Evolutionary conservation across 2,888 invertebrate genomes (phyloP).

Genomic region (Lithosia quadra): DNA sequence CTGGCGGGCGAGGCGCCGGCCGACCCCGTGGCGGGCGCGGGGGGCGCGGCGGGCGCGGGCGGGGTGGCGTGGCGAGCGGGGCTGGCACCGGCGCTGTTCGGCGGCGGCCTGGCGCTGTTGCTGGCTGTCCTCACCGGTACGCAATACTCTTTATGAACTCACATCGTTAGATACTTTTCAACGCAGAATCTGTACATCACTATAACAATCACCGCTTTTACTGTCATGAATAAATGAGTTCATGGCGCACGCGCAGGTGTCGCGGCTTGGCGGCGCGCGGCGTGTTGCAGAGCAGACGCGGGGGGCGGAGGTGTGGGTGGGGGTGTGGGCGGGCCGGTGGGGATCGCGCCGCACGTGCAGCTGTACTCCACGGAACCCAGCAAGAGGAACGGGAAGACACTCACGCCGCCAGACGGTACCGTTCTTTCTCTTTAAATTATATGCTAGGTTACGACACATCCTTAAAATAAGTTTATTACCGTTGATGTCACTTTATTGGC

Average conservation of each 20-base stretch:
- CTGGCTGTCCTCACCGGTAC: conserved; percentile 53
- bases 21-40: conserved; percentile 40
- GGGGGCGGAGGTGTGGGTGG: conserved; percentile 37
- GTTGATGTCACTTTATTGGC: neutral
- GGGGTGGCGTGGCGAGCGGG: conserved; percentile 50
- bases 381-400: conserved; percentile 63
- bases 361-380: conserved; percentile 68
- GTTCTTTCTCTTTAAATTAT: neutral
- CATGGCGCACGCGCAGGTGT: conserved; percentile 21
- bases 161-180: too few relatives aligned
- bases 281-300: conserved; percentile 16
- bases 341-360: conserved; percentile 53
- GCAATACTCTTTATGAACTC: too few relatives aligned
- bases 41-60: conserved; percentile 31
- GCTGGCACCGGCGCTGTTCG: conserved; percentile 58
- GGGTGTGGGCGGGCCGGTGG: conserved; percentile 36
- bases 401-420: conserved; percentile 65
- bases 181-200: too few relatives aligned
- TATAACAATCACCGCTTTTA: too few relatives aligned
- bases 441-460: too few relatives aligned
- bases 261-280: conserved; percentile 1
- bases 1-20: conserved; percentile 50
- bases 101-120: conserved; percentile 56
- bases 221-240: too few relatives aligned
- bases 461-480: too few relatives aligned